Percentiles rank a stretch among this genome's conserved stretches.
phyloP scores from a whole-genome alignment of 2,113 vertebrate genomes.

The Amazona vittata region DNA sequence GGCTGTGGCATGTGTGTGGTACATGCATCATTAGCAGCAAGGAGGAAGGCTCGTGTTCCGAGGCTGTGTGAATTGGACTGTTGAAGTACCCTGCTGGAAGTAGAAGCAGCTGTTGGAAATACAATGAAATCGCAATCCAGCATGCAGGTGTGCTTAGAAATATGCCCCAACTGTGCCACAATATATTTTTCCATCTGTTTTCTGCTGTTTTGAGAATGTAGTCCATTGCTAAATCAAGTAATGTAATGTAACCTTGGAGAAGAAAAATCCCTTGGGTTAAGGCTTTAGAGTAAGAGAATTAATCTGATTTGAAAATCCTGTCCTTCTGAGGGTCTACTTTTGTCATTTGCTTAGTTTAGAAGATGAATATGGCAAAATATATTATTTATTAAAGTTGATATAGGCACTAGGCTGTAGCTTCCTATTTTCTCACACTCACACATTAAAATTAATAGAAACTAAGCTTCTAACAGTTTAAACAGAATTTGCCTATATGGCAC shows the following conservation, averaged over 20 bases:
- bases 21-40: background rate
- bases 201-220: background rate
- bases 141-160: background rate
- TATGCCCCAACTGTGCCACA: background rate
- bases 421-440: background rate
- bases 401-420: conserved; percentile 28
- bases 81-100: background rate
- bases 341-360: conserved; percentile 67
- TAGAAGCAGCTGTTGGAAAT: background rate
- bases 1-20: background rate
- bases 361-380: conserved; percentile 62
- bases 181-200: background rate
- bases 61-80: background rate
- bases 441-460: conserved; percentile 69
- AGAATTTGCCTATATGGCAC: conserved; percentile 9
- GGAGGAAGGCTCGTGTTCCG: background rate
- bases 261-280: conserved; percentile 22
- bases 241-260: background rate
- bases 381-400: conserved; percentile 69
- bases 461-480: conserved; percentile 53
- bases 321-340: conserved; percentile 37
- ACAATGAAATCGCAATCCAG: background rate
- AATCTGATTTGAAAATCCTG: conserved; percentile 26
- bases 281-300: background rate
- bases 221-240: background rate